These are phyloP conservation scores for Neuroscelio doddi DNA, from an alignment of 2,888 invertebrate species.

Conservation along the genomic window DNA sequence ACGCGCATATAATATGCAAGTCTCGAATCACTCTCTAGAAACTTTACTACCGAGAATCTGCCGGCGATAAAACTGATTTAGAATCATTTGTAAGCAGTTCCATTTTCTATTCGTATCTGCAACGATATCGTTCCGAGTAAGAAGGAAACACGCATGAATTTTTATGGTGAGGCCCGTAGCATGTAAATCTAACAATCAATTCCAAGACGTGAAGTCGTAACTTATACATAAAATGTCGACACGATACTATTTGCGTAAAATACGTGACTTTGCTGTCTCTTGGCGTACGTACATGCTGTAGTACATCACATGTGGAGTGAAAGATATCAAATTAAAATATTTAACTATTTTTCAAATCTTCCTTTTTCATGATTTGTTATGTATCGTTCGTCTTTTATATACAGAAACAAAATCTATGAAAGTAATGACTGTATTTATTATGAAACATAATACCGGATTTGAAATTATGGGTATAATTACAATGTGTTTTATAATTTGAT, in stretches of 20 bases:
- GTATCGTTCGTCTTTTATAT: no score
- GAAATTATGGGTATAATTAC: no score
- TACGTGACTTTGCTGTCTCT: constrained; percentile 40
- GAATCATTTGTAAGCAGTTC: constrained; percentile 37
- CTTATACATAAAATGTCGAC: constrained; percentile 21
- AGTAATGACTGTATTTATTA: no score
- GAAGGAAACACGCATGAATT: constrained; percentile 33
- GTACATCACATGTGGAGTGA: no score
- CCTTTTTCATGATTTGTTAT: no score
- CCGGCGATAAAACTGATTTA: constrained; percentile 32
- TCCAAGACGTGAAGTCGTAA: constrained; percentile 38
- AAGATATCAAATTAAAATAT: background rate
- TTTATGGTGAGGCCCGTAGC: constrained; percentile 32
- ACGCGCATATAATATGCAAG: no score
- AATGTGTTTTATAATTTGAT: no score
- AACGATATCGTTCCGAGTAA: constrained; percentile 46
- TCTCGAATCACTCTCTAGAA: no score
- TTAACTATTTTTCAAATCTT: no score
- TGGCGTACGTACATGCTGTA: constrained; percentile 25
- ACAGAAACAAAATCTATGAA: no score
- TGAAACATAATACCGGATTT: no score
- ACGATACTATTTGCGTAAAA: constrained; percentile 37
- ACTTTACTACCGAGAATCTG: constrained; percentile 42
- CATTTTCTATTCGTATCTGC: constrained; percentile 29
- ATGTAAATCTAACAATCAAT: constrained; percentile 42